Conservation (phyloP, 1,140 invertebrate species). For the Cotesia typhae region DNA sequence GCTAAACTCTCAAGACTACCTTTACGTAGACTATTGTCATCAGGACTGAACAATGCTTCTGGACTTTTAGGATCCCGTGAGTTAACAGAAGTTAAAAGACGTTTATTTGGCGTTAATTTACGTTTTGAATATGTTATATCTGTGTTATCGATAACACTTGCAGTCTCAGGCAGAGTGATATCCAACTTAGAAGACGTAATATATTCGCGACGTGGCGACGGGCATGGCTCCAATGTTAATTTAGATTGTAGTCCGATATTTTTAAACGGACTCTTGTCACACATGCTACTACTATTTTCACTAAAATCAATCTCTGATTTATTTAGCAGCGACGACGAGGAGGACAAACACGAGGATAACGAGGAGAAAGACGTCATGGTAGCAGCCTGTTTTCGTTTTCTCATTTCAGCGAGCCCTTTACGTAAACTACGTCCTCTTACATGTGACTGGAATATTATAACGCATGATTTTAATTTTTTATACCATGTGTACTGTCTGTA, state of each 20-base stretch:
- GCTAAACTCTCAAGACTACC: conserved; percentile 68
- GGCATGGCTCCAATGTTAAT: conserved; percentile 13
- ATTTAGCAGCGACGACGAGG: conserved; percentile 37
- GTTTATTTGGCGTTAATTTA: conserved; percentile 66
- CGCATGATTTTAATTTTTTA: conserved; percentile 68
- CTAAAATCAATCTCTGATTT: neutral
- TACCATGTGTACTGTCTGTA: conserved; percentile 75
- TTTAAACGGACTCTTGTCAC: conserved; percentile 21
- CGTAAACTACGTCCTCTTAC: conserved; percentile 72
- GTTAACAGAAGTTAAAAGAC: conserved; percentile 49
- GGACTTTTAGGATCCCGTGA: conserved; percentile 34
- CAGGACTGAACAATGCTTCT: conserved; percentile 51
- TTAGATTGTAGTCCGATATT: conserved; percentile 6
- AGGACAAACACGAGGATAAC: too few relatives aligned
- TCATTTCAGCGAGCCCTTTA: conserved; percentile 63
- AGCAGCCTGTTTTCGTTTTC: conserved; percentile 47
- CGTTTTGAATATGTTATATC: conserved; percentile 65
- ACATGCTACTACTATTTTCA: too few relatives aligned
- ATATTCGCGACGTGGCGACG: conserved; percentile 25
- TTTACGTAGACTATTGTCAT: conserved; percentile 61
- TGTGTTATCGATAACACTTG: conserved; percentile 51
- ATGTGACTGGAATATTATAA: conserved; percentile 78
- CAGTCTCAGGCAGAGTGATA: conserved; percentile 60
- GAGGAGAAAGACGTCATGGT: too few relatives aligned
- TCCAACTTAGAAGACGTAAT: conserved; percentile 56